Conservation (phyloP, 2,888 invertebrate species). For the Craniophora ligustri region DNA sequence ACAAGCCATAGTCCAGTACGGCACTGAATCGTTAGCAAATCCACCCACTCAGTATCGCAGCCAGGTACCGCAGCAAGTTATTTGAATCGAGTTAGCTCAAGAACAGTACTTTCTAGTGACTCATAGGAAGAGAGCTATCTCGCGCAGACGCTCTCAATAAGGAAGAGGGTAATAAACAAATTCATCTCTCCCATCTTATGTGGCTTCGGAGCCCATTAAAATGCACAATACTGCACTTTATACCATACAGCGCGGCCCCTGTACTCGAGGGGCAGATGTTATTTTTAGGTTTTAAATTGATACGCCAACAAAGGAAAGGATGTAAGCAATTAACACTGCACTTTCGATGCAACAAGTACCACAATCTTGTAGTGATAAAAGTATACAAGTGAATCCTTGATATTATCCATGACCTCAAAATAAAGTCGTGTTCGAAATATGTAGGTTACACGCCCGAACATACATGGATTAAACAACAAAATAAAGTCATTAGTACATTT, state of each 20-base stretch:
- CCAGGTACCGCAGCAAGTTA: slow-evolving; percentile 70
- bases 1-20: slow-evolving; percentile 46
- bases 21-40: slow-evolving; percentile 42
- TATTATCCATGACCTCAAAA: slow-evolving; percentile 63
- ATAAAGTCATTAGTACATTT: slow-evolving; percentile 75
- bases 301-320: slow-evolving; percentile 86
- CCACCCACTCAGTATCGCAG: slow-evolving; percentile 63
- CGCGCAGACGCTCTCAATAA: slow-evolving; percentile 87
- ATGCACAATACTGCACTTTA: slow-evolving; percentile 88
- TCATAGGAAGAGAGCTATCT: slow-evolving; percentile 89
- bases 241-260: slow-evolving; percentile 73
- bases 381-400: slow-evolving; percentile 58
- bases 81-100: slow-evolving; percentile 81
- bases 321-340: slow-evolving; percentile 84
- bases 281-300: slow-evolving; percentile 86
- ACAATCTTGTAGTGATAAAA: slow-evolving; percentile 59
- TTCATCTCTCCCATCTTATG: slow-evolving; percentile 88
- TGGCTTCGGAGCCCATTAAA: slow-evolving; percentile 84
- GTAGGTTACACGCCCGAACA: slow-evolving; percentile 67
- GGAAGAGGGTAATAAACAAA: slow-evolving; percentile 89
- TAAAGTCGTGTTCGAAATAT: slow-evolving; percentile 60
- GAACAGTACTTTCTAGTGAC: slow-evolving; percentile 88
- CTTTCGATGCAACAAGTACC: slow-evolving; percentile 73
- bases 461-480: slow-evolving; percentile 61
- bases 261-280: slow-evolving; percentile 77